These are phyloP conservation scores for Mesochorus sp. DNA, from an alignment of 2,888 invertebrate genomes.

Conservation along the genomic window DNA sequence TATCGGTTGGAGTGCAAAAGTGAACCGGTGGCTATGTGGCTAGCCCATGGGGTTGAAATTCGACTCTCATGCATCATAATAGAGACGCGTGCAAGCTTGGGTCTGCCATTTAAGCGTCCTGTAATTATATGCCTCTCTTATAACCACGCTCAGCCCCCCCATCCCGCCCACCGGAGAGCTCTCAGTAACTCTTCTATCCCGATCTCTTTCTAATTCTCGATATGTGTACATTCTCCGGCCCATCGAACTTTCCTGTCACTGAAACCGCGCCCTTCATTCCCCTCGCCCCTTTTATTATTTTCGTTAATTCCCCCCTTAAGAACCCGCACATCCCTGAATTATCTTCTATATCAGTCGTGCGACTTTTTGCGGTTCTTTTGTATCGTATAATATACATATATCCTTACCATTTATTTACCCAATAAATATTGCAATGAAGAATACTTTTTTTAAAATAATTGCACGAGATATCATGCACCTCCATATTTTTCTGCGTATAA, in stretches of 20 bases:
- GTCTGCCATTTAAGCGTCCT: constrained; percentile 76
- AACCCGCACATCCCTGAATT: constrained; percentile 37
- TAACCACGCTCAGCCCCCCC: constrained; percentile 44
- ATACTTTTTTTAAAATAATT: constrained; percentile 32
- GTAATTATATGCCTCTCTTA: constrained; percentile 76
- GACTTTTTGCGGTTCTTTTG: constrained; percentile 48
- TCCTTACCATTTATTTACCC: background rate
- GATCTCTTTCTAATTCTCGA: constrained; percentile 17
- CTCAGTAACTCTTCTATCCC: constrained; percentile 39
- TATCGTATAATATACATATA: too few relatives aligned
- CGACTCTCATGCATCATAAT: constrained; percentile 80
- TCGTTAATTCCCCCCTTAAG: constrained; percentile 4
- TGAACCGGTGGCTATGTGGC: constrained; percentile 73
- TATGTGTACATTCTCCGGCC: constrained; percentile 20
- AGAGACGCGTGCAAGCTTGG: constrained; percentile 76
- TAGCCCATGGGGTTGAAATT: constrained; percentile 80
- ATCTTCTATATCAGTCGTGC: constrained; percentile 39
- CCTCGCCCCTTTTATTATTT: constrained; percentile 8
- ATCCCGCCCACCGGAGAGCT: constrained; percentile 1
- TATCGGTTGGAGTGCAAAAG: constrained; percentile 39
- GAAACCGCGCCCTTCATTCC: constrained; percentile 36
- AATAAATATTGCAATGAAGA: background rate
- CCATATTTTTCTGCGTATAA: background rate
- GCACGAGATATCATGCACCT: background rate
- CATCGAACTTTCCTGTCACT: constrained; percentile 27